Evolutionary conservation across 2,113 vertebrate species (phyloP), one percentile per base, ranked within the genome.

Genomic region (Corythaixoides concolor): DNA sequence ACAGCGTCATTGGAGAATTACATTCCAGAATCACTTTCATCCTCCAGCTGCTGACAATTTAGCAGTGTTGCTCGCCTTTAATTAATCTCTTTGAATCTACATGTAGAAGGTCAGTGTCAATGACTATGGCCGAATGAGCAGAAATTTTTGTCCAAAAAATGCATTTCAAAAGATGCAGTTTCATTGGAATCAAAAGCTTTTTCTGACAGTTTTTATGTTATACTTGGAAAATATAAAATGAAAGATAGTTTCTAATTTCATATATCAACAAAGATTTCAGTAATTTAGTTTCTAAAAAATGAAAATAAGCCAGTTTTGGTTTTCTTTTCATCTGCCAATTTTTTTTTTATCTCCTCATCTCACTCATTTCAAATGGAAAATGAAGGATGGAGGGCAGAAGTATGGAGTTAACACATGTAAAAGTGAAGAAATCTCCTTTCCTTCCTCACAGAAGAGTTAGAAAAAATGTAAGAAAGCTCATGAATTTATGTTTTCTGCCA

Each of bases 1-100:
- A 43, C 9, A 50, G 68, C 1, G 2, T 75, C 93, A 80, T 2
- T 85, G 83, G 88, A 94, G 92, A 95, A 93, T 96, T 93, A 81
- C 74, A 68, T 74, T 94, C 33, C 56, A 78, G 73, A 67, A 84
- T 75, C 14, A 9, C 79, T 96, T 96, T 95, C 88, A 96, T 97
- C 79, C 82, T 68, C 83, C 93, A 95, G 96, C 92, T 95, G 96
- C 90, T 89, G 76, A 86, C 92, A 96, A 93, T 97, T 96, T 95
- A 95, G 79, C 68, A 86, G 35, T 60, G 49, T 35, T 92, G 88
- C 79, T 93, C 2, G 73, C 68, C 72, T 96, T 96, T 96, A 94
- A 94, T 96, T 94, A 86, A 84, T 95, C 79, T 93, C 85, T 96
- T 96, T 93, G 90, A 96, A 87, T 96, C 60, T 90, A 72, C 86